phyloP scores from a whole-genome alignment of 2,113 vertebrate genomes.

The Myodes glareolus region DNA sequence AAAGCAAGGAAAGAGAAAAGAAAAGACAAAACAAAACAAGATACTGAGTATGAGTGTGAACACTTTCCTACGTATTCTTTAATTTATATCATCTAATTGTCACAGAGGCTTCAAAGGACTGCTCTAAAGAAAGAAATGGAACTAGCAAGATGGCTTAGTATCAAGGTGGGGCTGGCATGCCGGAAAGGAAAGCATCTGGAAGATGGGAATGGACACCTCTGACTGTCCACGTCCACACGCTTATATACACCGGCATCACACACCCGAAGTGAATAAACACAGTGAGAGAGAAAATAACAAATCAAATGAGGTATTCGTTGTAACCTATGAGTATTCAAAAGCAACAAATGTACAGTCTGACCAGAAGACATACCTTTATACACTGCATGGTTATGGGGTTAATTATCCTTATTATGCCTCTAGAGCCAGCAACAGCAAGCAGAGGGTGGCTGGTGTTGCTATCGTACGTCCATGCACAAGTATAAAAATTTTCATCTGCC shows the following conservation, averaged over 20 bases:
- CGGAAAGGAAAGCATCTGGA: background rate
- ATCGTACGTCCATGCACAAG: constrained; percentile 98
- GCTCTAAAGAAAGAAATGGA: background rate
- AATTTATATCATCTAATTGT: constrained; percentile 18
- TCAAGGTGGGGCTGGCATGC: background rate
- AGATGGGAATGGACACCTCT: background rate
- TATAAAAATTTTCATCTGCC: constrained; percentile 99
- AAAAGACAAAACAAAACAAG: background rate
- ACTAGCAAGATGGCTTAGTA: background rate
- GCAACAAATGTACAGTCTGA: background rate
- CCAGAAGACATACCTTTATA: constrained; percentile 92
- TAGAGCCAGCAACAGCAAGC: constrained; percentile 96
- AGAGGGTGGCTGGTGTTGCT: constrained; percentile 98
- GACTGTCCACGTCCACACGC: background rate
- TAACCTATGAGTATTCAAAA: constrained; percentile 11
- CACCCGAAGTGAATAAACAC: background rate
- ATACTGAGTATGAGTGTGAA: background rate
- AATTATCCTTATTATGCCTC: constrained; percentile 98
- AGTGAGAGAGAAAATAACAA: background rate
- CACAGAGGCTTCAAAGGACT: background rate
- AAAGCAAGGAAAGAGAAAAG: constrained; percentile 18
- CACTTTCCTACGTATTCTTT: background rate
- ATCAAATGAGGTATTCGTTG: constrained; percentile 36
- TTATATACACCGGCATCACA: too few relatives aligned
- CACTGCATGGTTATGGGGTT: constrained; percentile 99